Evolutionary conservation across 2,113 vertebrate species (phyloP), one percentile per base, ranked within the genome.

Genomic region (Petaurus breviceps): DNA sequence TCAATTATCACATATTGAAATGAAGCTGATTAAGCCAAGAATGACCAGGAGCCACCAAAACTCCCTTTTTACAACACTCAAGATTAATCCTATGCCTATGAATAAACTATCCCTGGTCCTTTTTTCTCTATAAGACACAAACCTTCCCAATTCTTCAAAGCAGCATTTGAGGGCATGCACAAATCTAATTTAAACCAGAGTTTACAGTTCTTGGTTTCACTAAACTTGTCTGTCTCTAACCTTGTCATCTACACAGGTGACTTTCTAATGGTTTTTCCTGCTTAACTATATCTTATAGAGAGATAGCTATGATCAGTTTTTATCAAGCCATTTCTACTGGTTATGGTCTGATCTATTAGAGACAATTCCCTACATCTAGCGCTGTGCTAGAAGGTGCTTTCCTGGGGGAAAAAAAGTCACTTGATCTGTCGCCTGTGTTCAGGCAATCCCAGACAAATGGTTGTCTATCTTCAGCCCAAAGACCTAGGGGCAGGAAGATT

Each of bases 1-100:
- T 68, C 1, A 9, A 28, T n/a, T n/a, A n/a, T 31, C 57, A 68
- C 11, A 3, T 68, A 26, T 92, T 96, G 95, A 93, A 96, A 96
- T 77, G 50, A 28, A 97, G 6, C 31, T 0, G 31, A 89, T 92
- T 91, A 91, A 94, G 91, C 90, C 28, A 89, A 92, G 93, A 96
- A 51, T 52, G 55, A 94, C n/a, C 49, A 24, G 92, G 91, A 55
- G 54, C 51, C 37, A 53, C 68, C 93, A 25, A 57, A 68, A 68
- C 43, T 89, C 61, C 52, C 52, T 43, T 68, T 68, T 68, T 14
- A 31, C 12, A 14, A 4, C 37, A 37, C 28, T 12, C 31, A 91
- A 90, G 93, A 77, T 94, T 94, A 91, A 90, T 93, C 92, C 24
- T 25, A 2, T 12, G 25, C 89, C 55, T 49, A 11, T 14, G n/a